Percentiles rank a stretch among this genome's conserved stretches.
Conservation (phyloP, 2,113 vertebrate genomes). For the Pangasianodon hypophthalmus region DNA sequence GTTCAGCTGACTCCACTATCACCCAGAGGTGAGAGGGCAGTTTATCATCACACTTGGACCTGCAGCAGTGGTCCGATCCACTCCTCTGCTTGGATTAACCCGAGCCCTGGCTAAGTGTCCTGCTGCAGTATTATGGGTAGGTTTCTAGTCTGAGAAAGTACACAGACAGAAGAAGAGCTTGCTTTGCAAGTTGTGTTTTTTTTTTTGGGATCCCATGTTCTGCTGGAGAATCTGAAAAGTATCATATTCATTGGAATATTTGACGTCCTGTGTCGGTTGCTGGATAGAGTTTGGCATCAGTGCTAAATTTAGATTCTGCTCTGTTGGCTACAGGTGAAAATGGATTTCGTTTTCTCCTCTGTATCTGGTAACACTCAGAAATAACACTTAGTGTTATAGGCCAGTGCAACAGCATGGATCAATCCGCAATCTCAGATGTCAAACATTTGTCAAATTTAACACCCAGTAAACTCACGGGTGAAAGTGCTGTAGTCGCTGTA, state of each 20-base stretch:
- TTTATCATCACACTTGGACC: constrained; percentile 50
- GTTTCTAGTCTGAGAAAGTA: not conserved
- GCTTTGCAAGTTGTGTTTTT: constrained; percentile 4
- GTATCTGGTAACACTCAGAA: constrained; percentile 11
- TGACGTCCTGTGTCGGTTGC: not conserved
- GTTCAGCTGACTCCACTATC: constrained; percentile 51
- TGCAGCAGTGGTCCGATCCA: constrained; percentile 14
- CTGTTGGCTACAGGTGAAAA: constrained; percentile 29
- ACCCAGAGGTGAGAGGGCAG: constrained; percentile 57
- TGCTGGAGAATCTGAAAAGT: constrained; percentile 13
- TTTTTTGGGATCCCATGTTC: not conserved
- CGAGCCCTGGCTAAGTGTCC: not conserved
- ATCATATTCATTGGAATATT: constrained; percentile 7
- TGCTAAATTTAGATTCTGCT: constrained; percentile 30
- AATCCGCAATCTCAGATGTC: constrained; percentile 27
- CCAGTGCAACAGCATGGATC: constrained; percentile 9
- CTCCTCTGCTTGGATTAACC: constrained; percentile 48
- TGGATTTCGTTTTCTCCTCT: constrained; percentile 22
- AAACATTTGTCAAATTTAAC: constrained; percentile 39
- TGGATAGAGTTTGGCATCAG: constrained; percentile 11
- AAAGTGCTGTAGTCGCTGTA: not conserved
- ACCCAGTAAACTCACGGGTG: constrained; percentile 14
- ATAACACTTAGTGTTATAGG: constrained; percentile 14
- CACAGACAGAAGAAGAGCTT: not conserved
- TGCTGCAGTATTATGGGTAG: constrained; percentile 8